Evolutionary conservation across 2,113 vertebrate genomes (phyloP).

Genomic region (Mirounga angustirostris): DNA sequence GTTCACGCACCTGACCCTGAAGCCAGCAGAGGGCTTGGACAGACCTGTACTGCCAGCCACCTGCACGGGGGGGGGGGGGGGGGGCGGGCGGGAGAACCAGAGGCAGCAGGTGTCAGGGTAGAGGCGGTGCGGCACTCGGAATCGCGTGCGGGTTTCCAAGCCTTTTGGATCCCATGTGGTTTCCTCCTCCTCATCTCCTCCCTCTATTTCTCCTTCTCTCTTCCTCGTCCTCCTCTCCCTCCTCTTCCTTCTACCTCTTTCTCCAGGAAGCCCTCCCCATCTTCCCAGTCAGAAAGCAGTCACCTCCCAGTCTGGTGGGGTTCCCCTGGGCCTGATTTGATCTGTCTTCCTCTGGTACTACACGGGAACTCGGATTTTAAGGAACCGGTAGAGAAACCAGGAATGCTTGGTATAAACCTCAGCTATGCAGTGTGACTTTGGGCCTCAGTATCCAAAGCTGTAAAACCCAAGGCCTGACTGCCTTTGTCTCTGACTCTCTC

Average conservation of each 20-base stretch:
- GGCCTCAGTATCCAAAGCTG: not conserved
- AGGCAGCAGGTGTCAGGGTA: not conserved
- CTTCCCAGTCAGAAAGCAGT: not conserved
- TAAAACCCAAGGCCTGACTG: not conserved
- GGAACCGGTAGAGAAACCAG: not conserved
- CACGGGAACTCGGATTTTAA: not conserved
- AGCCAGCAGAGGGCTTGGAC: accelerated
- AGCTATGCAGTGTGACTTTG: not conserved
- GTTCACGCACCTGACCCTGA: not conserved
- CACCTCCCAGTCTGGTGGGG: not conserved
- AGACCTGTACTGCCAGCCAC: not conserved
- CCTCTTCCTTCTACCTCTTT: not conserved
- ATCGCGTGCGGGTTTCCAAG: not conserved
- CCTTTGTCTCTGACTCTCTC: not conserved
- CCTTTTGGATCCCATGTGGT: not conserved
- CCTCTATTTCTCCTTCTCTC: not conserved
- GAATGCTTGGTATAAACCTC: not conserved
- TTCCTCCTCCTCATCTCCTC: too few species aligned
- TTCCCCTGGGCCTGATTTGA: not conserved
- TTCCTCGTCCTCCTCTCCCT: not conserved
- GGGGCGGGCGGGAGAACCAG: not conserved
- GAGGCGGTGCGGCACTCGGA: not conserved
- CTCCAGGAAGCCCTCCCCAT: not conserved
- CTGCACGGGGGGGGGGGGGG: not conserved
- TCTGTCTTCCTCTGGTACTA: not conserved